Evolutionary conservation across 2,888 invertebrate genomes (phyloP).

Genomic region (Danaus chrysippus): DNA sequence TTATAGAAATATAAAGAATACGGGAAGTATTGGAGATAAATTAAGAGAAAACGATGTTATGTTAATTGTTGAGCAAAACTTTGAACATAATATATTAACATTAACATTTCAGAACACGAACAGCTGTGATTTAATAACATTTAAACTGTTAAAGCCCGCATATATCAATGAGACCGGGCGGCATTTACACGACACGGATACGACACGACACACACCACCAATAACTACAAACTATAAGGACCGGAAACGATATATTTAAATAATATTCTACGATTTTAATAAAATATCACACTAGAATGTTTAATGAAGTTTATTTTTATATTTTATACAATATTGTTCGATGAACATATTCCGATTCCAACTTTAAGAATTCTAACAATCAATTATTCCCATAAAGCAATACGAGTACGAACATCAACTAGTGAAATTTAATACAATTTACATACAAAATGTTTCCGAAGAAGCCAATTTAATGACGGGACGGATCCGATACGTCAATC

Average conservation of each 20-base stretch:
- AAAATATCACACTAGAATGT: too few species aligned
- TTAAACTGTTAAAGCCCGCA: constrained; percentile 3
- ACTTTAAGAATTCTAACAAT: neutral
- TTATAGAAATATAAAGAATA: too few species aligned
- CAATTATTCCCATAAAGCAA: neutral
- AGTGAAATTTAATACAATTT: constrained; percentile 4
- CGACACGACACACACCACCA: neutral
- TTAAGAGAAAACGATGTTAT: neutral
- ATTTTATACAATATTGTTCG: too few species aligned
- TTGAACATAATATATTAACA: neutral
- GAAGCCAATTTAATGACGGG: constrained; percentile 22
- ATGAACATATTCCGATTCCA: too few species aligned
- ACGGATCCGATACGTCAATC: constrained; percentile 28
- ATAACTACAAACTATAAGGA: neutral
- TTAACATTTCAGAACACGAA: neutral
- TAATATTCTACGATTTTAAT: too few species aligned
- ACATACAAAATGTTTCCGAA: constrained; percentile 1
- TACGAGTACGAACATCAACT: neutral
- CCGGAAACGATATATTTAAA: too few species aligned
- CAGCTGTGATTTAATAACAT: constrained; percentile 4
- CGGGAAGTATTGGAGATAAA: too few species aligned
- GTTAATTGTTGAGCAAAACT: neutral
- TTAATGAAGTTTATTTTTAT: too few species aligned
- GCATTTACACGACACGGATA: neutral
- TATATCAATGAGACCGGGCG: neutral